Evolutionary conservation across 1,140 invertebrate species (phyloP).

Genomic region (Physella acuta): DNA sequence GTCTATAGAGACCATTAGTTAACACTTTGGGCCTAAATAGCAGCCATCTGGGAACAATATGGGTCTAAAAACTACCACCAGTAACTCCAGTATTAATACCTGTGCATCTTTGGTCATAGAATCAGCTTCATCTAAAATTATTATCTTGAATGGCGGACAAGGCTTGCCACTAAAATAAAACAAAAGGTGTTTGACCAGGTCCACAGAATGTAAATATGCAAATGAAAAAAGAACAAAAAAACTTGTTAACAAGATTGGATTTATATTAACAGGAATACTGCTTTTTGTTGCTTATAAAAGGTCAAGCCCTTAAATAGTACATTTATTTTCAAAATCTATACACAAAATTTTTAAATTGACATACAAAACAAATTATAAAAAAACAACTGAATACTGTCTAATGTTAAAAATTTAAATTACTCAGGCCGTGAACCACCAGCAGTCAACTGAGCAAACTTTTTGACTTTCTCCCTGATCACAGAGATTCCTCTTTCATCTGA

Average conservation of each 20-base stretch:
- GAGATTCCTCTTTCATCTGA: constrained; percentile 98
- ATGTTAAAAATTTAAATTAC: constrained; percentile 66
- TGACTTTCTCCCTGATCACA: constrained; percentile 96
- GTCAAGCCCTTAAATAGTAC: background rate
- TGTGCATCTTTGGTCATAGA: constrained; percentile 76
- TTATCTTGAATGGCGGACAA: constrained; percentile 92
- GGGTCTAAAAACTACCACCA: too few species aligned
- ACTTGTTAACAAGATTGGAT: too few species aligned
- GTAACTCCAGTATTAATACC: constrained; percentile 10
- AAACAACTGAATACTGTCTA: too few species aligned
- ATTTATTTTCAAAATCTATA: too few species aligned
- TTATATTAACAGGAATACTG: too few species aligned
- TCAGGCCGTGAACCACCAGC: constrained; percentile 77
- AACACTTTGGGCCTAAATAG: too few species aligned
- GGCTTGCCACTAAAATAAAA: constrained; percentile 73
- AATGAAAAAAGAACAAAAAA: too few species aligned
- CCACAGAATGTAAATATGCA: too few species aligned
- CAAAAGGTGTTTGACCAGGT: too few species aligned
- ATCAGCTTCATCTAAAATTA: constrained; percentile 98
- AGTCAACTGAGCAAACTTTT: constrained; percentile 78
- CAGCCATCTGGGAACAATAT: too few species aligned
- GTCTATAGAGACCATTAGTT: too few species aligned
- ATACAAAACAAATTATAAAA: background rate
- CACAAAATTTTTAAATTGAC: background rate
- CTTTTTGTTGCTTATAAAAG: too few species aligned